These are phyloP conservation scores for Gymnoscopelus microlampas DNA, from an alignment of 2,797 vertebrate species.

Conservation along the genomic window DNA sequence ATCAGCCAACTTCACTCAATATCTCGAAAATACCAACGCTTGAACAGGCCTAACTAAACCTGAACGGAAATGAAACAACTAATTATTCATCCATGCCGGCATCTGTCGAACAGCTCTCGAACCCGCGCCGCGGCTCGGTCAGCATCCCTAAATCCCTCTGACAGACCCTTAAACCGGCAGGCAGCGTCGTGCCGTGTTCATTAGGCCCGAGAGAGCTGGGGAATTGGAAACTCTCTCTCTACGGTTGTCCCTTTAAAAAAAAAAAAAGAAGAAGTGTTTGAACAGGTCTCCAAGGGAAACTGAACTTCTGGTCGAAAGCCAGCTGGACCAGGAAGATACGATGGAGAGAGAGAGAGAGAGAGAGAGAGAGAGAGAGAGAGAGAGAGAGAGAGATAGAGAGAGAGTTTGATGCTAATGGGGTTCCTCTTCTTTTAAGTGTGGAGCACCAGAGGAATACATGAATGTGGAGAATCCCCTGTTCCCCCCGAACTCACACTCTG, in stretches of 20 bases:
- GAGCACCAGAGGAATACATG: constrained; percentile 68
- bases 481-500: constrained; percentile 17
- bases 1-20: no score
- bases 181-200: constrained; percentile 63
- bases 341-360: constrained; percentile 13
- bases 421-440: constrained; percentile 72
- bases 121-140: no score
- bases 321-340: constrained; percentile 59
- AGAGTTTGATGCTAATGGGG: constrained; percentile 58
- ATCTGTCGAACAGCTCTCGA: no score
- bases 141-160: no score
- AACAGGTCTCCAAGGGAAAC: constrained; percentile 59
- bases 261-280: constrained; percentile 46
- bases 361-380: constrained; percentile 21
- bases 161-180: no score
- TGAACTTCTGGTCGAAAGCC: constrained; percentile 68
- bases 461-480: constrained; percentile 49
- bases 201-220: constrained; percentile 64
- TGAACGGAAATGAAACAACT: no score
- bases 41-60: not conserved
- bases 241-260: constrained; percentile 44
- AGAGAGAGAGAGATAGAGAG: constrained; percentile 20
- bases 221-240: constrained; percentile 68
- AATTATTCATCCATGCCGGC: no score
- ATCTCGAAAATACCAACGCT: not conserved